phyloP scores from a whole-genome alignment of 2,797 vertebrate genomes.

The Protosalanx chinensis region DNA sequence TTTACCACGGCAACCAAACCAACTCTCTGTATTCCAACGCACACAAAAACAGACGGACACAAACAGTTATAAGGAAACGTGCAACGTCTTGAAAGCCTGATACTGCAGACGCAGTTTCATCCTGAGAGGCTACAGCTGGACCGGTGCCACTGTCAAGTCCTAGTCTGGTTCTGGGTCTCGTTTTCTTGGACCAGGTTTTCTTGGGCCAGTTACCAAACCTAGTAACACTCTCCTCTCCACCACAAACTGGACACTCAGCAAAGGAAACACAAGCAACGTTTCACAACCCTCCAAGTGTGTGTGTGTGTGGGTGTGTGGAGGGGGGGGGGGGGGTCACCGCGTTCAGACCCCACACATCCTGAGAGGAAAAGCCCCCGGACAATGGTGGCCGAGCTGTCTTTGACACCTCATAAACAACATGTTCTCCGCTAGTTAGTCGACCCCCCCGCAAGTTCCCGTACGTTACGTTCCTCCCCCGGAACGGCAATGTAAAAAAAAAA shows the following conservation, averaged over 20 bases:
- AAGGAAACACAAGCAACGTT: not conserved
- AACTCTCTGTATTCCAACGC: not conserved
- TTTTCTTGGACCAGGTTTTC: not conserved
- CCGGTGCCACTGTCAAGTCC: too few relatives aligned
- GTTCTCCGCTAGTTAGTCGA: too few relatives aligned
- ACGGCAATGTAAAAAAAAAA: not conserved
- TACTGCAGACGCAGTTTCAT: not conserved
- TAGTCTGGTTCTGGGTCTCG: not conserved
- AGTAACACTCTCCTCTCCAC: not conserved
- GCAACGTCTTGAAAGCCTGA: too few relatives aligned
- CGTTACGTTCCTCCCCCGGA: not conserved
- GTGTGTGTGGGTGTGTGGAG: too few relatives aligned
- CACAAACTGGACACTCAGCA: not conserved
- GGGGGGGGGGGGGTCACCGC: not conserved
- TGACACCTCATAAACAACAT: too few relatives aligned
- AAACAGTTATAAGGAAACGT: not conserved
- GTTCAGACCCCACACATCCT: not conserved
- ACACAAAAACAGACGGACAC: conserved; percentile 5
- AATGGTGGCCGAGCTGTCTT: too few relatives aligned
- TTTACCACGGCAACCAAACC: not conserved
- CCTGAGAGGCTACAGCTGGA: too few relatives aligned
- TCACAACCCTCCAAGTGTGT: not conserved
- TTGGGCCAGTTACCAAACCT: too few relatives aligned
- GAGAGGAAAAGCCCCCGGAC: not conserved
- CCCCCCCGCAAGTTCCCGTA: not conserved